Evolutionary conservation across 1,140 invertebrate species (phyloP).

Genomic region (Apis mellifera): DNA sequence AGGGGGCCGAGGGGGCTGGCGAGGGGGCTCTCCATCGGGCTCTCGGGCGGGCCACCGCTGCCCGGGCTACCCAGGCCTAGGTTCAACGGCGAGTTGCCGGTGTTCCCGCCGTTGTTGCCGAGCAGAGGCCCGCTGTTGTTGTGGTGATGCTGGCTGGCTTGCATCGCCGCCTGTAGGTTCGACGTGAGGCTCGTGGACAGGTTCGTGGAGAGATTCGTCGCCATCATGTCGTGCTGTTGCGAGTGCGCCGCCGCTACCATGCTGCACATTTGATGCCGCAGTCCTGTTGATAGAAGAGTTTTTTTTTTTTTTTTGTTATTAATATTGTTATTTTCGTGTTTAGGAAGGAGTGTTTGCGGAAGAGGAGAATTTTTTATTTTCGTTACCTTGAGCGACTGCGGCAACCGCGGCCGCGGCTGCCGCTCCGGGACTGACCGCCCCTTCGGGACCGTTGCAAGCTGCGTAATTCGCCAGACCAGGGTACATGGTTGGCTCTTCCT

Average conservation of each 20-base stretch:
- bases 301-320: not conserved
- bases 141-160: slow-evolving; percentile 80
- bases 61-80: slow-evolving; percentile 81
- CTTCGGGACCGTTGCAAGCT: slow-evolving; percentile 83
- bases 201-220: slow-evolving; percentile 77
- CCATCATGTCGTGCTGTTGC: slow-evolving; percentile 83
- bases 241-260: slow-evolving; percentile 86
- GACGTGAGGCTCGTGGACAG: slow-evolving; percentile 76
- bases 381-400: slow-evolving; percentile 85
- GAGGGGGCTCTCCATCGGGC: slow-evolving; percentile 81
- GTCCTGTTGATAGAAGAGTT: no score
- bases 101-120: slow-evolving; percentile 77
- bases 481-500: slow-evolving; percentile 86
- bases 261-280: slow-evolving; percentile 88
- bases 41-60: slow-evolving; percentile 78
- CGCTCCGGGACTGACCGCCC: slow-evolving; percentile 85
- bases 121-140: slow-evolving; percentile 66
- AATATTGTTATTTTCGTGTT: no score
- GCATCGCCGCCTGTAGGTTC: slow-evolving; percentile 80
- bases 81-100: slow-evolving; percentile 82
- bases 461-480: slow-evolving; percentile 81
- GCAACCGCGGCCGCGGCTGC: slow-evolving; percentile 87
- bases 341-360: no score
- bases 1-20: slow-evolving; percentile 80
- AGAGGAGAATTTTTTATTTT: not conserved